Base-by-base conservation (phyloP, 2,888 invertebrate species). In the Athalia rosae region DNA sequence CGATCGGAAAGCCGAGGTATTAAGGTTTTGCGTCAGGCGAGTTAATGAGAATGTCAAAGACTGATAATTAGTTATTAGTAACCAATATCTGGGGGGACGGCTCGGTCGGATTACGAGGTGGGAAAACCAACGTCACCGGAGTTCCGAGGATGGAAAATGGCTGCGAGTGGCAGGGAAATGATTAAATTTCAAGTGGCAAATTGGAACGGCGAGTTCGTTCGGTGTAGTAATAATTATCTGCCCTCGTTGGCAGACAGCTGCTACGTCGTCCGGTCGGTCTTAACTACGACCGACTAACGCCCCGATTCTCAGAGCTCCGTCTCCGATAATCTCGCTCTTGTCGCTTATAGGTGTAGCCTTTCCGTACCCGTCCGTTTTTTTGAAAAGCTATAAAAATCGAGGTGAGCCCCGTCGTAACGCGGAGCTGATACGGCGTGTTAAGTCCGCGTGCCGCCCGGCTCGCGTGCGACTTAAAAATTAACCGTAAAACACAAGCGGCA, bases 31-130 rank as follows among this genome's bases (percentile, higher is more conserved):
- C 73, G 76, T 76, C 71, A 64, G 50, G 15, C 61, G 76, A 76
- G 79, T 78, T 85, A 83, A 85, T 84, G 82, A 84, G 81, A 85
- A 83, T 80, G 83, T 85, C 84, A 84, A 84, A 83, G 76, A 82
- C 79, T 83, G 81, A 79, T 81, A 83, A 85, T 85, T 83, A 83
- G 80, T 82, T 81, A 82, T 80, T 80, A 78, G 80, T 80, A 83
- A 79, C 82, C 79, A 80, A 81, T 83, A 80, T 78, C 78, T 61
- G 74, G 74, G 74, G 73, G 58, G n/a, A n/a, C 28, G 28, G 28
- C 28, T 48, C 59, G 74, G 45, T 61, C 62, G 74, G 61, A 74
- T 74, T 74, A 74, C 74, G 48, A 50, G 6, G 41, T 64, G 58
- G 8, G 45, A 43, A n/a, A n/a, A 15, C 56, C 71, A 45, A 7